Percentiles rank a stretch among this genome's conserved stretches.
Conservation (phyloP, 2,797 vertebrate genomes). For the Lagodon rhomboides region DNA sequence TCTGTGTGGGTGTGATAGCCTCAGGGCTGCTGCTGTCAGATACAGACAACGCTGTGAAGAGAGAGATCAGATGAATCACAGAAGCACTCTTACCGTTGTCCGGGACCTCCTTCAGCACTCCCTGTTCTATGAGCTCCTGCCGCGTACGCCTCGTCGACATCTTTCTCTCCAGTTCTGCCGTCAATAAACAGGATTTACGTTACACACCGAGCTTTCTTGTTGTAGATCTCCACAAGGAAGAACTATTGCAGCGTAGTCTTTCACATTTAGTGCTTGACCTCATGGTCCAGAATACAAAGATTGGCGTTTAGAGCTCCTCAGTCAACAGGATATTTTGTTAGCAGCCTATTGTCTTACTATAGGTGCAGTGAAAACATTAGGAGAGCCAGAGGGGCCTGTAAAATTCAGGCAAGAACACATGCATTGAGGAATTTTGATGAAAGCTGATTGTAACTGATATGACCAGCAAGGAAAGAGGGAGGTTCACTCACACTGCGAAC, state of each 20-base stretch:
- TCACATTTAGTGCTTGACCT: slow-evolving; percentile 1
- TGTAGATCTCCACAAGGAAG: neutral
- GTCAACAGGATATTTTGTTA: slow-evolving; percentile 37
- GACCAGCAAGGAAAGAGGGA: neutral
- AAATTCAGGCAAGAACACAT: slow-evolving; percentile 30
- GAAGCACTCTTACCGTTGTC: slow-evolving; percentile 89
- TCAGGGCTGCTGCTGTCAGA: slow-evolving; percentile 49
- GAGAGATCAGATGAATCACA: slow-evolving; percentile 62
- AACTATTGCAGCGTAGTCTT: neutral
- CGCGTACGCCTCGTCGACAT: slow-evolving; percentile 97
- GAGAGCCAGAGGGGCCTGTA: slow-evolving; percentile 4
- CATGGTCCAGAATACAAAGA: slow-evolving; percentile 27
- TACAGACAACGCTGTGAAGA: slow-evolving; percentile 36
- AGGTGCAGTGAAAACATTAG: slow-evolving; percentile 16
- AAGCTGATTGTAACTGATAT: slow-evolving; percentile 47
- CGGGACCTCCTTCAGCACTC: slow-evolving; percentile 94
- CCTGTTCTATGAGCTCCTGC: slow-evolving; percentile 98
- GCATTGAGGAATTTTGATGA: slow-evolving; percentile 46
- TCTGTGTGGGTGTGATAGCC: slow-evolving; percentile 61
- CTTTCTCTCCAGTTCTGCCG: slow-evolving; percentile 96
- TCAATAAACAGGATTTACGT: slow-evolving; percentile 66
- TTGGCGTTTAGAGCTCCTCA: slow-evolving; percentile 25
- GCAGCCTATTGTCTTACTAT: slow-evolving; percentile 28
- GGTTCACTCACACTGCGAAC: neutral
- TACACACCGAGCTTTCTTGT: slow-evolving; percentile 8